Base-by-base conservation (phyloP, 2,113 vertebrate species). In the Rattus rattus region DNA sequence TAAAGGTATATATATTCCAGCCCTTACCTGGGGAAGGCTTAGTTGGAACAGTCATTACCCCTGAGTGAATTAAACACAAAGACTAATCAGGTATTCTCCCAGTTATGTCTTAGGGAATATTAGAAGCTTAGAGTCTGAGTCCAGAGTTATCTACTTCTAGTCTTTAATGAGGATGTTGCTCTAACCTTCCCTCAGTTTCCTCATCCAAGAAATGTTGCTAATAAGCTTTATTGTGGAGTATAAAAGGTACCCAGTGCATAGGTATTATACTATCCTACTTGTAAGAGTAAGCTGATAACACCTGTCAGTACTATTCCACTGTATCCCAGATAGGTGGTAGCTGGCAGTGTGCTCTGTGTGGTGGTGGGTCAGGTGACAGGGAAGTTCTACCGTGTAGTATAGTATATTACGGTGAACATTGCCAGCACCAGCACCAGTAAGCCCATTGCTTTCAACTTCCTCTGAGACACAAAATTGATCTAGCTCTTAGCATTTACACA, bases 221-320 rank as follows among this genome's bases (percentile, higher is more conserved):
- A 0, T 19, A 36, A 12, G 33, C 43, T 54, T 75, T 22, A 72
- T 30, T 30, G 14, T 52, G 10, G 63, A 26, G 7, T 10, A 1
- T 20, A 49, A 90, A 77, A 85, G 79, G 24, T 33, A 12, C 12
- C 14, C 13, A 36, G n/a, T 36, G 7, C 2, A 9, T 17, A 1
- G 24, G 2, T 10, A 1, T 63, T 59, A 39, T 77, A 20, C 26
- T 47, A 28, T 11, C 5, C 2, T 2, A 33, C 16, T 16, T 33
- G 9, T 54, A 2, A 5, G 20, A 73, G 4, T 20, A 47, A 8
- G 5, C 16, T 69, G 8, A 49, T 85, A 30, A 61, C 24, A n/a
- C 39, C n/a, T 43, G 0, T 24, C 2, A 14, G 22, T 28, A 19
- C 8, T 7, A 2, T 11, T 4, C 1, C 28, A 39, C 1, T 1